Evolutionary conservation across 2,888 invertebrate species (phyloP).

Genomic region (Diaprepes abbreviatus): DNA sequence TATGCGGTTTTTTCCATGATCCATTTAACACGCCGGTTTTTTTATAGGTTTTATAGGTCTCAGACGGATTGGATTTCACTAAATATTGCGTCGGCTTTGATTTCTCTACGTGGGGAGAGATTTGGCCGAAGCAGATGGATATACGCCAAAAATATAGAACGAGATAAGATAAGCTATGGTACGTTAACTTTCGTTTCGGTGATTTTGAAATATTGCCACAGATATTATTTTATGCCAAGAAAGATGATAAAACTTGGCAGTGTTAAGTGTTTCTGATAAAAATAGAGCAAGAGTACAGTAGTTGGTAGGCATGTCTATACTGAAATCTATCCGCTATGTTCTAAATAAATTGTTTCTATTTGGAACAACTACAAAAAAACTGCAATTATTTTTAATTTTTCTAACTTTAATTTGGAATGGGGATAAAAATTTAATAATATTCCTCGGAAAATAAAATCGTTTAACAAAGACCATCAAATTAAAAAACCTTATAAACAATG

Average conservation of each 20-base stretch:
- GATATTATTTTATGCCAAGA: constrained; percentile 46
- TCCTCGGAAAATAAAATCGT: no score
- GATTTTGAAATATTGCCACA: constrained; percentile 47
- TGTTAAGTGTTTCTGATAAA: constrained; percentile 8
- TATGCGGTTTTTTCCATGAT: constrained; percentile 65
- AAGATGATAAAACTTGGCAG: constrained; percentile 34
- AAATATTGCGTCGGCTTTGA: constrained; percentile 49
- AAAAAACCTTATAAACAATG: no score
- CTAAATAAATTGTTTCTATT: no score
- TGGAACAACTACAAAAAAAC: no score
- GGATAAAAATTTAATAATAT: no score
- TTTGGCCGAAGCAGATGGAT: constrained; percentile 48
- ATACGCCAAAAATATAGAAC: constrained; percentile 46
- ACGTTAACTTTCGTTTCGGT: constrained; percentile 47
- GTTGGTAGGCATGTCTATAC: no score
- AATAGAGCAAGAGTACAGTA: not conserved
- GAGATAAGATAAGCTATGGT: constrained; percentile 49
- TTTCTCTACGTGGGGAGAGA: constrained; percentile 43
- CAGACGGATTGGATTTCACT: constrained; percentile 53
- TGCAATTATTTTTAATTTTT: no score
- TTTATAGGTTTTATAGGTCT: constrained; percentile 60
- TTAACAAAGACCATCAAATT: no score
- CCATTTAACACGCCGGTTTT: constrained; percentile 64
- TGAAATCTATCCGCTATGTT: no score
- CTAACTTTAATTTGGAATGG: no score